Conservation (phyloP, 2,797 vertebrate species). For the Remorina albescens region DNA sequence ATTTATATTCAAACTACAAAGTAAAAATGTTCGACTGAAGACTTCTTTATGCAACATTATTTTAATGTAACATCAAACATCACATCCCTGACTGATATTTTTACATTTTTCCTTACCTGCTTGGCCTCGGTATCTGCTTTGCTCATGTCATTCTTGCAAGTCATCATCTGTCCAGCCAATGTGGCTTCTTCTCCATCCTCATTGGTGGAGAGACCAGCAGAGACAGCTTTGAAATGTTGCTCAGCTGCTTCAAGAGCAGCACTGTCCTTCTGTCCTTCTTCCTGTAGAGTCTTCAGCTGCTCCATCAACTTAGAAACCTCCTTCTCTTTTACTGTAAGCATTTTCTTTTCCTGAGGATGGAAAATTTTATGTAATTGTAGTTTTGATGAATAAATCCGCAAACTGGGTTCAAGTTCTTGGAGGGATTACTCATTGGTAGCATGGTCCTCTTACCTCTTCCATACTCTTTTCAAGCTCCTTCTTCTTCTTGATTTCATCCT, state of each 20-base stretch:
- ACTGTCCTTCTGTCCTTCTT: conserved; percentile 85
- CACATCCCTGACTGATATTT: neutral
- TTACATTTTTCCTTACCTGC: conserved; percentile 83
- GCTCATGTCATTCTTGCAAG: conserved; percentile 95
- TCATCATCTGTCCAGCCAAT: conserved; percentile 93
- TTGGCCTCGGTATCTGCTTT: conserved; percentile 94
- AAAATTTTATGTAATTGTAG: neutral
- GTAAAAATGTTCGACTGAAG: neutral
- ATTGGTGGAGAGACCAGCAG: conserved; percentile 91
- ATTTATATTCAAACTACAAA: neutral
- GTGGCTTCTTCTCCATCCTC: conserved; percentile 91
- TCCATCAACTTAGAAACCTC: conserved; percentile 86
- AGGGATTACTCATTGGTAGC: neutral
- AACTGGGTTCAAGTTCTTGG: neutral
- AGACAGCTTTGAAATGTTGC: conserved; percentile 92
- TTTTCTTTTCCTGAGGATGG: conserved; percentile 88
- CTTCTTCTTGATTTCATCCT: conserved; percentile 89
- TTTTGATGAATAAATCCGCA: neutral
- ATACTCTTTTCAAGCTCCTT: conserved; percentile 89
- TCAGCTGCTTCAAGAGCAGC: conserved; percentile 87
- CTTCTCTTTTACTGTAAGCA: conserved; percentile 89
- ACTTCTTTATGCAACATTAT: neutral
- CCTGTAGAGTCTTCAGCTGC: conserved; percentile 83
- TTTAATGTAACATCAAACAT: neutral
- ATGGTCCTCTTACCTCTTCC: conserved; percentile 86